Evolutionary conservation across 2,797 vertebrate species (phyloP), one percentile per base, ranked within the genome.

Genomic region (Sebastes matsubarae): DNA sequence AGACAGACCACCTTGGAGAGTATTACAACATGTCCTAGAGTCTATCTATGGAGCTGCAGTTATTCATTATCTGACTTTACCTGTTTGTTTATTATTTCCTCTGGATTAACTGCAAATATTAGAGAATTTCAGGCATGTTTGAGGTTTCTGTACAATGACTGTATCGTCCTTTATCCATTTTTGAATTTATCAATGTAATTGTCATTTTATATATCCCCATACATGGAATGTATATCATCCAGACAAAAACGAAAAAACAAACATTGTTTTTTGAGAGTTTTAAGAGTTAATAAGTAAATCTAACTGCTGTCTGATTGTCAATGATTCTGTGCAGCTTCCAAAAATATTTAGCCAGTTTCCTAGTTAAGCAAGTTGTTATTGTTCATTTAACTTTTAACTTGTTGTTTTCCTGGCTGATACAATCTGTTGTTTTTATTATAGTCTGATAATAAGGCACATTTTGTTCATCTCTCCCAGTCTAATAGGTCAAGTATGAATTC

Each of bases 241-340:
- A 30, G 4, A 46, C 29, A 67, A 58, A 59, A 36, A 46, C 14
- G 57, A 58, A 59, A 36, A 46, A 32, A 30, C 16, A 30, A 10
- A 25, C 55, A 16, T 27, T 6, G 3, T 3, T n/a, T 72, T 63
- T 66, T 38, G n/a, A 59, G 30, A 12, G 32, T 77, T 8, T 14
- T 30, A 22, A 63, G 6, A 72, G 60, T 81, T 74, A 75, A 67
- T 75, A 59, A 80, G 75, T 81, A 61, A 22, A 59, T 77, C 3
- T 14, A 9, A 14, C 24, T 50, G 7, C 20, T 73, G 8, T 27
- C 27, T 25, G 8, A 6, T 29, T n/a, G 38, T 83, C 64, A 81
- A 61, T 87, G 69, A 72, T 79, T 80, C 32, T 52, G 32, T 64
- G 8, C 13, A 63, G 22, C 14, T 60, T 59, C 9, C 18, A 73